phyloP scores from a whole-genome alignment of 2,113 vertebrate genomes.

The Pangasianodon hypophthalmus region DNA sequence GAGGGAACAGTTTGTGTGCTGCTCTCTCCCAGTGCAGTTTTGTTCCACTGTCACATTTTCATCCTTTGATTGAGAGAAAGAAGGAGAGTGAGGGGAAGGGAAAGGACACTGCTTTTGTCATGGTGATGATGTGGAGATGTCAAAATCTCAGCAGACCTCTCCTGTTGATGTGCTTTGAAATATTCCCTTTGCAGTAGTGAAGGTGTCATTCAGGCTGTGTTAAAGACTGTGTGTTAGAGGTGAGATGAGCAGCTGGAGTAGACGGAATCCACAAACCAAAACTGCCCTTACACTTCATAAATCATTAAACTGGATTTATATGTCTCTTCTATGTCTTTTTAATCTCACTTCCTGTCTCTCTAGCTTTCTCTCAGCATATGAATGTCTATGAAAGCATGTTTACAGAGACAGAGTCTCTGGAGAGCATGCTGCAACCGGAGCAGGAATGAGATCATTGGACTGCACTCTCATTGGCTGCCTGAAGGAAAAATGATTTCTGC shows the following conservation, averaged over 20 bases:
- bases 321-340: slow-evolving; percentile 2
- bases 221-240: not conserved
- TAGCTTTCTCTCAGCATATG: not conserved
- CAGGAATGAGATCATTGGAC: slow-evolving; percentile 49
- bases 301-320: not conserved
- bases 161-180: slow-evolving; percentile 23
- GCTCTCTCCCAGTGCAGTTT: slow-evolving; percentile 4
- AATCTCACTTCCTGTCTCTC: slow-evolving; percentile 4
- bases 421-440: slow-evolving; percentile 45
- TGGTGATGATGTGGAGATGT: slow-evolving; percentile 32
- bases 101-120: slow-evolving; percentile 24
- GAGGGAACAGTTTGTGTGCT: not conserved
- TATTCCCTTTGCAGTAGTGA: not conserved
- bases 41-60: slow-evolving; percentile 15
- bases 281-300: not conserved
- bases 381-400: slow-evolving; percentile 37
- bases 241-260: not conserved
- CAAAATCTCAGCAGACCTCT: slow-evolving; percentile 18
- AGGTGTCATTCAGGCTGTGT: not conserved
- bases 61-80: not conserved
- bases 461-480: slow-evolving; percentile 39
- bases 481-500: slow-evolving; percentile 32
- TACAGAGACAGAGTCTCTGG: slow-evolving; percentile 37
- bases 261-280: not conserved
- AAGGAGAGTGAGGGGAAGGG: not conserved